These are phyloP conservation scores for Momotus momota DNA, from an alignment of 2,797 vertebrate genomes.

Conservation along the genomic window DNA sequence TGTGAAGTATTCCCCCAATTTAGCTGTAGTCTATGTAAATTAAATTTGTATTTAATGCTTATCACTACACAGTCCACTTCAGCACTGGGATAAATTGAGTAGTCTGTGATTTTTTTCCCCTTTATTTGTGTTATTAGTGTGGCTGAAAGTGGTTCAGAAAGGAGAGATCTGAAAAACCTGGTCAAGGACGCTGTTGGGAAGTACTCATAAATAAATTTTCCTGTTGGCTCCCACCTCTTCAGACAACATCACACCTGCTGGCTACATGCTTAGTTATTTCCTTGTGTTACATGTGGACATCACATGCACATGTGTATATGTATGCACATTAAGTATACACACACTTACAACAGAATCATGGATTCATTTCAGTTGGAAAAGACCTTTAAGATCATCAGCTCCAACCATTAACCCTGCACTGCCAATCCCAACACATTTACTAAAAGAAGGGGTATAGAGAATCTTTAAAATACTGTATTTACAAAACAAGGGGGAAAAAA, in stretches of 20 bases:
- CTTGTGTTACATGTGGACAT: neutral
- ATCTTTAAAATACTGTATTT: neutral
- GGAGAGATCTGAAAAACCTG: neutral
- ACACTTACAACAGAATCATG: neutral
- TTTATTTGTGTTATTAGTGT: neutral
- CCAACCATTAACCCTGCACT: too few species aligned
- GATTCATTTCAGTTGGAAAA: too few species aligned
- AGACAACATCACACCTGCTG: neutral
- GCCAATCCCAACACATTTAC: neutral
- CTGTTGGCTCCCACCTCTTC: neutral
- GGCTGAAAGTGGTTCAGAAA: neutral
- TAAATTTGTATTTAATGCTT: neutral
- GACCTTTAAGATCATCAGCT: too few species aligned
- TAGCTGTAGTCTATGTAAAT: neutral
- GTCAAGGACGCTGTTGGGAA: neutral
- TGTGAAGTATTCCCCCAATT: neutral
- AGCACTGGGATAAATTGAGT: neutral
- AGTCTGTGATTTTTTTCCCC: neutral
- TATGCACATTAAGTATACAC: neutral
- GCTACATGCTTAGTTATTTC: neutral
- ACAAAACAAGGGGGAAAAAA: neutral
- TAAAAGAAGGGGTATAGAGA: neutral
- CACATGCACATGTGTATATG: too few species aligned
- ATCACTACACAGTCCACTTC: neutral
- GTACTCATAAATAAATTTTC: neutral